These are phyloP conservation scores for Hapalemur alaotrensis DNA, from an alignment of 2,797 vertebrate genomes.

Conservation along the genomic window DNA sequence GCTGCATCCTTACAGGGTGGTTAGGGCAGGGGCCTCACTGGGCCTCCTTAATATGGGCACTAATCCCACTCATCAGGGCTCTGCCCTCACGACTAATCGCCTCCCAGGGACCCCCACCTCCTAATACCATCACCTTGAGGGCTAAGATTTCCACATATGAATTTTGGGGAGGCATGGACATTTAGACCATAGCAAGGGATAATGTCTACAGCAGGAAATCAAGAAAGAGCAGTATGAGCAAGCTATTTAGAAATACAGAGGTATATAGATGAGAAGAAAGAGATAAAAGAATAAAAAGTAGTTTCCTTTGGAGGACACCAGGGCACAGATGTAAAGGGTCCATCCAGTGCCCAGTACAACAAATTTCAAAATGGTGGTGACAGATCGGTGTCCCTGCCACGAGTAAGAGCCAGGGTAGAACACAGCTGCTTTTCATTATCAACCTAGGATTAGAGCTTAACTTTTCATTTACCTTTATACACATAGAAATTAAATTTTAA, in stretches of 20 bases:
- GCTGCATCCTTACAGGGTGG: too few species aligned
- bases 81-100: too few species aligned
- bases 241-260: background rate
- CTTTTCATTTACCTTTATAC: background rate
- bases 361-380: background rate
- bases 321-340: background rate
- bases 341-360: background rate
- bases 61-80: background rate
- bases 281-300: background rate
- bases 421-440: background rate
- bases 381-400: accelerated
- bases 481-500: background rate
- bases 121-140: background rate
- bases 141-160: background rate
- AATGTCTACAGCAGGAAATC: background rate
- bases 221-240: background rate
- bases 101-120: too few species aligned
- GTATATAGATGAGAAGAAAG: background rate
- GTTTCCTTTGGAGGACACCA: background rate
- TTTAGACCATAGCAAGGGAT: background rate
- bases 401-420: accelerated
- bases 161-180: background rate
- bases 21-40: accelerated
- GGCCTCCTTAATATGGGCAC: background rate
- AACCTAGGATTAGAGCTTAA: background rate